These are phyloP conservation scores for Mastomys coucha DNA, from an alignment of 2,113 vertebrate species.

Conservation along the genomic window DNA sequence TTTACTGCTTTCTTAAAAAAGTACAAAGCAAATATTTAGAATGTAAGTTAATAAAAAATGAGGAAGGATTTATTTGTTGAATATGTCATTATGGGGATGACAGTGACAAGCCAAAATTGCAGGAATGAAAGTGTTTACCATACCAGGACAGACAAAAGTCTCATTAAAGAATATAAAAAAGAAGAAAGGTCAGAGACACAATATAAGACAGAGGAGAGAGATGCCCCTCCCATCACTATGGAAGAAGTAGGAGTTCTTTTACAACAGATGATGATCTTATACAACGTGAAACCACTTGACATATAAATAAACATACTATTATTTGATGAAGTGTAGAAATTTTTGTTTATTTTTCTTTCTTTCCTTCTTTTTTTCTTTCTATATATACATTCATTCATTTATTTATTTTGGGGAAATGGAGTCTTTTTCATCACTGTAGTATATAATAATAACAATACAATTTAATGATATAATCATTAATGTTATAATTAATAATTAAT, in stretches of 20 bases:
- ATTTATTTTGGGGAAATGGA: no score
- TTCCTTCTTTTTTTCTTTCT: no score
- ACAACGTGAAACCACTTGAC: neutral
- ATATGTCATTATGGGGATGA: neutral
- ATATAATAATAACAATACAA: neutral
- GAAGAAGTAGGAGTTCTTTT: neutral
- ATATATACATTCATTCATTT: no score
- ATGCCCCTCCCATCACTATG: neutral
- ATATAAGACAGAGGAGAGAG: no score
- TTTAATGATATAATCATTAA: no score
- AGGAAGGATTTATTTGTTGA: neutral
- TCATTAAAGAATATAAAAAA: neutral
- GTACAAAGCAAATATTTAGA: neutral
- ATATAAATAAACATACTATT: neutral
- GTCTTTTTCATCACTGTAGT: no score
- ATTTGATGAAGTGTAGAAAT: neutral
- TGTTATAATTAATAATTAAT: neutral
- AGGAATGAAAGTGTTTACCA: neutral
- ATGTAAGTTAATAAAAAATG: neutral
- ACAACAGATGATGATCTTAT: neutral
- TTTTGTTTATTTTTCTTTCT: neutral
- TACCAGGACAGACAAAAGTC: neutral
- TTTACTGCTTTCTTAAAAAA: neutral
- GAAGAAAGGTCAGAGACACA: neutral
- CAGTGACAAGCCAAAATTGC: neutral